Conservation (phyloP, 2,797 vertebrate species). For the Eupleurogrammus muticus region DNA sequence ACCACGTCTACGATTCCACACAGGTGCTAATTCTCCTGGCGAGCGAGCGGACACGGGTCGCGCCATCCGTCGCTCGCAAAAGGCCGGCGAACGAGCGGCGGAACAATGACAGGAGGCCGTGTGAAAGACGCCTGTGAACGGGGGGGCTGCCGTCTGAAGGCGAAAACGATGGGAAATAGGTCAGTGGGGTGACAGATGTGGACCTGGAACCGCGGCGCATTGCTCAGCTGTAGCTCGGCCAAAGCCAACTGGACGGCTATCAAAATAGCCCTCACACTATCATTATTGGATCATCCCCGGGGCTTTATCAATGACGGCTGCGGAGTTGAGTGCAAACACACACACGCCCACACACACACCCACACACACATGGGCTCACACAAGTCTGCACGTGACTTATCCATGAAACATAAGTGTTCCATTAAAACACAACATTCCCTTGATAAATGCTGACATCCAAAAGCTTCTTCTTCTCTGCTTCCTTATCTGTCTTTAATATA, state of each 20-base stretch:
- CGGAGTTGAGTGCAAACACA: slow-evolving; percentile 9
- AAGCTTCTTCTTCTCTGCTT: slow-evolving; percentile 27
- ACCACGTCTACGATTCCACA: slow-evolving; percentile 29
- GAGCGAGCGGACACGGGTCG: slow-evolving; percentile 39
- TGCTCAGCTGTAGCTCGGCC: slow-evolving; percentile 71
- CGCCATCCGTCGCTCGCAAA: slow-evolving; percentile 4
- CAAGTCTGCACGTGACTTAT: not conserved
- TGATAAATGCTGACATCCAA: slow-evolving; percentile 18
- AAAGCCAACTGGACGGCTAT: slow-evolving; percentile 70
- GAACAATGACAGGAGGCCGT: slow-evolving; percentile 29
- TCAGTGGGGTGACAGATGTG: slow-evolving; percentile 76
- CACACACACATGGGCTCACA: slow-evolving; percentile 6
- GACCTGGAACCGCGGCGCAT: slow-evolving; percentile 66
- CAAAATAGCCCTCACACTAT: slow-evolving; percentile 43
- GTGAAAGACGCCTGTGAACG: slow-evolving; percentile 65
- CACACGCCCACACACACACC: not conserved
- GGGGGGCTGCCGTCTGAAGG: slow-evolving; percentile 59
- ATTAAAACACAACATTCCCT: slow-evolving; percentile 14
- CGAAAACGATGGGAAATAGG: slow-evolving; percentile 72
- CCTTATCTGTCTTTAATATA: slow-evolving; percentile 44
- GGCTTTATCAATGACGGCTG: slow-evolving; percentile 14
- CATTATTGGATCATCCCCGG: slow-evolving; percentile 35
- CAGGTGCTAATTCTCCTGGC: slow-evolving; percentile 42
- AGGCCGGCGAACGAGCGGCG: slow-evolving; percentile 32
- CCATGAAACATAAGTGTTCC: not conserved